Evolutionary conservation across 2,113 vertebrate species (phyloP), one percentile per base, ranked within the genome.

Genomic region (Paedocypris sp.): DNA sequence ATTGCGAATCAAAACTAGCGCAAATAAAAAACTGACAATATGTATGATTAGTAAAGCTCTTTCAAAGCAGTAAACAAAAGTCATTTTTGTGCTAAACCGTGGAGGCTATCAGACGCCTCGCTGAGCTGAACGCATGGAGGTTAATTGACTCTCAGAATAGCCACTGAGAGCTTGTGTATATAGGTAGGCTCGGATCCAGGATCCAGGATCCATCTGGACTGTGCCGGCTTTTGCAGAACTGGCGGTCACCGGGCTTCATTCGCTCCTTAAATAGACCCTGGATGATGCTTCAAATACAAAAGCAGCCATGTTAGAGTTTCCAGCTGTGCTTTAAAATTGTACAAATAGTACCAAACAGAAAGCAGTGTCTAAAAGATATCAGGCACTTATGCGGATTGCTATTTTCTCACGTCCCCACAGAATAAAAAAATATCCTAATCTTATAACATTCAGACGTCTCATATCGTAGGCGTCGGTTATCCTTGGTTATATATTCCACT

Each of bases 81-180:
- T 10, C 26, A 18, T 57, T 41, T 48, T 47, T 12, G 29, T 25
- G 11, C n/a, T 48, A 53, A 48, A 49, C 28, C 11, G 4, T 33
- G 41, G 54, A 5, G 26, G 23, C 48, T 25, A 53, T 25, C 41
- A 38, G 28, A 38, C 53, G 39, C 26, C 53, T 39, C 8, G 48
- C 56, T 11, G 28, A 43, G 49, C 50, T 42, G 16, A 47, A 69
- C 19, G 33, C 22, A 43, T 48, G 47, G 56, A 69, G 26, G 61
- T 60, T 69, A 69, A 69, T 54, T 60, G 42, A 60, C 32, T 60
- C 62, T 28, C 16, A 56, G 48, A 69, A 64, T 54, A 64, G 56
- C 28, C 20, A 13, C 39, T 33, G 32, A 15, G 29, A 54, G 49
- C 19, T 49, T 18, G 38, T 19, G 48, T 50, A 57, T n/a, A n/a